Conservation (phyloP, 2,888 invertebrate species). For the Cerceris rybyensis region DNA sequence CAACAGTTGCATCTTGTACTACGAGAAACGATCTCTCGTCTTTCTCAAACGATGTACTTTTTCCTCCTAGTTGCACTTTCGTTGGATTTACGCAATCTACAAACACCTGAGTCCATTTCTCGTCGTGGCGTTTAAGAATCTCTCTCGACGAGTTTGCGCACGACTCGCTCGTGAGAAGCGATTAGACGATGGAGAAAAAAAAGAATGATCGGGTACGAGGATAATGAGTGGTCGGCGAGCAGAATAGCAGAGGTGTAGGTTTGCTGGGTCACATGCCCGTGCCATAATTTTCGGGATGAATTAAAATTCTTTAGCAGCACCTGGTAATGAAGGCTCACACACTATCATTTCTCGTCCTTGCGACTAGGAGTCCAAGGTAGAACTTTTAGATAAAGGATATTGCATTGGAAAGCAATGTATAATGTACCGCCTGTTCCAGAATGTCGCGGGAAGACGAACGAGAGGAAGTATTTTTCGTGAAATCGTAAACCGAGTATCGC, state of each 20-base stretch:
- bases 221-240: slow-evolving; percentile 61
- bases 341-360: slow-evolving; percentile 12
- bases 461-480: no score
- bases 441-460: no score
- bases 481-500: no score
- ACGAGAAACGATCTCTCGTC: no score
- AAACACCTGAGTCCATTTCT: slow-evolving; percentile 2
- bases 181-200: slow-evolving; percentile 48
- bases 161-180: slow-evolving; percentile 66
- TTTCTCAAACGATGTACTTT: no score
- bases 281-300: slow-evolving; percentile 72
- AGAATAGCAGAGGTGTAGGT: slow-evolving; percentile 44
- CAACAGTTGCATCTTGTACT: no score
- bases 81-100: not conserved
- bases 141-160: slow-evolving; percentile 61
- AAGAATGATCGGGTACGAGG: slow-evolving; percentile 51
- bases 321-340: slow-evolving; percentile 54
- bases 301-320: slow-evolving; percentile 68
- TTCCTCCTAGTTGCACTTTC: no score
- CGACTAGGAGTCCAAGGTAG: not conserved
- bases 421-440: not conserved
- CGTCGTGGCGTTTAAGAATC: not conserved
- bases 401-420: not conserved
- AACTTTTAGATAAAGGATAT: not conserved
- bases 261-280: slow-evolving; percentile 56